Percentiles rank a stretch among this genome's conserved stretches.
phyloP scores from a whole-genome alignment of 2,888 invertebrate species.

The Torymus aiolomorphi region DNA sequence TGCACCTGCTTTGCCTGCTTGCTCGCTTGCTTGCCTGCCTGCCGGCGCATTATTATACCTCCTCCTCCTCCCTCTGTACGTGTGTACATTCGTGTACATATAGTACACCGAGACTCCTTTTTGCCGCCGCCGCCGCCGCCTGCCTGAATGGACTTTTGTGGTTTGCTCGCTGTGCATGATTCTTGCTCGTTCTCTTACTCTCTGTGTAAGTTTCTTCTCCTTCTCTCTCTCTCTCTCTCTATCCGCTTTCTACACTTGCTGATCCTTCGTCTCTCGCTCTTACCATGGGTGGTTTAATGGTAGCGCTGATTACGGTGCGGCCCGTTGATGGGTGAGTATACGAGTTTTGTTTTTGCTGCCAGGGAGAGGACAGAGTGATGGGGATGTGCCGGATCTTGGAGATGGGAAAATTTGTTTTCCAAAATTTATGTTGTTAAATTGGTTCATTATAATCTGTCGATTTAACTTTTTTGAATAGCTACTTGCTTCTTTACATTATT shows the following conservation, averaged over 20 bases:
- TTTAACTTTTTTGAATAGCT: no score
- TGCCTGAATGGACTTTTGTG: conserved; percentile 42
- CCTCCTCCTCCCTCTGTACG: neutral
- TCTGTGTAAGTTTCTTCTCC: neutral
- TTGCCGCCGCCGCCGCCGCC: conserved; percentile 6
- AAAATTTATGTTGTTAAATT: no score
- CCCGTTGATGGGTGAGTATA: conserved; percentile 29
- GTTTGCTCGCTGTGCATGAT: conserved; percentile 41
- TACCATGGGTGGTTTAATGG: conserved; percentile 22
- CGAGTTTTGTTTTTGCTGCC: neutral
- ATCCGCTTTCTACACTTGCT: neutral
- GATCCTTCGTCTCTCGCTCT: conserved; percentile 9
- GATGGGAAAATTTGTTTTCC: neutral
- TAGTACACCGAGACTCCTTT: neutral
- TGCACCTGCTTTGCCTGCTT: conserved; percentile 43
- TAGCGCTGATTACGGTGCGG: conserved; percentile 41
- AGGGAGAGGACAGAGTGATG: neutral
- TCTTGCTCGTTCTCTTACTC: neutral
- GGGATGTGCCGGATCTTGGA: conserved; percentile 26
- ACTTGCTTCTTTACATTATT: no score
- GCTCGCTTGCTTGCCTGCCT: neutral
- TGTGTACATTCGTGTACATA: neutral
- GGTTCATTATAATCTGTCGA: no score
- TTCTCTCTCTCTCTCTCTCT: conserved; percentile 12
- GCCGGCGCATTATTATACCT: conserved; percentile 33